Evolutionary conservation across 2,888 invertebrate genomes (phyloP).

Genomic region (Cinara cedri): DNA sequence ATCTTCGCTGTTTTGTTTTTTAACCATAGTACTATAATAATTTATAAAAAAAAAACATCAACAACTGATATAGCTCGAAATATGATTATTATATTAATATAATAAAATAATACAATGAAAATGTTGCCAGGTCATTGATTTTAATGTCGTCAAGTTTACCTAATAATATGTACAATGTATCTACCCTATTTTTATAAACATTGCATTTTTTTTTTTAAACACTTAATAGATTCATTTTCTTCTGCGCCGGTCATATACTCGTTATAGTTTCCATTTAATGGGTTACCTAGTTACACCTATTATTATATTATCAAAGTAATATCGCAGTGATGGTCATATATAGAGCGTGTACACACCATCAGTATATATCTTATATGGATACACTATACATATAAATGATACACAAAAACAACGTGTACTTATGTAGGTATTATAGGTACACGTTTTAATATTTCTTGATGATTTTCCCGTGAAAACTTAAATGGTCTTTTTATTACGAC

Average conservation of each 20-base stretch:
- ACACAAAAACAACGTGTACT: background rate
- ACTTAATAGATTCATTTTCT: conserved; percentile 1
- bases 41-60: too few relatives aligned
- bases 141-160: conserved; percentile 14
- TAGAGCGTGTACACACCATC: conserved; percentile 37
- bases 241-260: conserved; percentile 2
- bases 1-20: background rate
- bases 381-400: background rate
- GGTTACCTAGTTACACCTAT: background rate
- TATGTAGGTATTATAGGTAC: background rate
- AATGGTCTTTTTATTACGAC: background rate
- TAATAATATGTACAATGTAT: background rate
- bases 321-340: conserved; percentile 26
- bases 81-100: background rate
- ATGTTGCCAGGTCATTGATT: conserved; percentile 46
- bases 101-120: conserved; percentile 8
- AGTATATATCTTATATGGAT: too few relatives aligned
- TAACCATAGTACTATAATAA: background rate
- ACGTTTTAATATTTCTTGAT: conserved; percentile 34
- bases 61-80: background rate
- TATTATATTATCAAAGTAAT: background rate
- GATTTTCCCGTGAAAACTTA: conserved; percentile 27
- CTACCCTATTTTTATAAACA: background rate
- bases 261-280: conserved; percentile 34
- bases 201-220: background rate